phyloP scores from a whole-genome alignment of 2,888 invertebrate genomes.

The Chymomyza caudatula region DNA sequence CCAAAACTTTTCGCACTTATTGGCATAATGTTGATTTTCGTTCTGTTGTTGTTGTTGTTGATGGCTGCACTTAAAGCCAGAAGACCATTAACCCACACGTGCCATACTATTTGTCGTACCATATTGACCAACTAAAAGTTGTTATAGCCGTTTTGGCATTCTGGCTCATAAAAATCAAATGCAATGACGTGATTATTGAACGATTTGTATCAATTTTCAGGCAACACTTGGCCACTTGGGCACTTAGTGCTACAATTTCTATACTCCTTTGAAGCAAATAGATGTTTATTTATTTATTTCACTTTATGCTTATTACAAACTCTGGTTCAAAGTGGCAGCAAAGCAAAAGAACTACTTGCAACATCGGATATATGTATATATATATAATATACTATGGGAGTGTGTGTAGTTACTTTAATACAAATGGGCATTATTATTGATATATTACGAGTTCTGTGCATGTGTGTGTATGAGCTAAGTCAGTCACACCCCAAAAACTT shows the following conservation, averaged over 20 bases:
- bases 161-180: slow-evolving; percentile 64
- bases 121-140: neutral
- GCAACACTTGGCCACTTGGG: slow-evolving; percentile 2
- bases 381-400: neutral
- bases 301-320: slow-evolving; percentile 41
- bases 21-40: no score
- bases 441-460: slow-evolving; percentile 33
- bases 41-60: neutral
- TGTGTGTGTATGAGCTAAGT: neutral
- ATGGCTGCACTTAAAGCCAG: neutral
- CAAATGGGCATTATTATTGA: slow-evolving; percentile 62
- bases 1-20: no score
- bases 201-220: slow-evolving; percentile 76
- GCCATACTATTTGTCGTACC: slow-evolving; percentile 22
- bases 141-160: neutral
- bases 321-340: no score
- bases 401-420: slow-evolving; percentile 38
- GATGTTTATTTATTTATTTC: slow-evolving; percentile 61
- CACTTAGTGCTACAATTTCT: neutral
- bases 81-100: slow-evolving; percentile 41
- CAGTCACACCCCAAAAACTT: neutral
- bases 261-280: slow-evolving; percentile 2
- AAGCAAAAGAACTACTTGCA: no score
- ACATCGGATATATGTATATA: neutral
- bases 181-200: slow-evolving; percentile 76